These are phyloP conservation scores for Cactoblastis cactorum DNA, from an alignment of 2,888 invertebrate genomes.

Conservation along the genomic window DNA sequence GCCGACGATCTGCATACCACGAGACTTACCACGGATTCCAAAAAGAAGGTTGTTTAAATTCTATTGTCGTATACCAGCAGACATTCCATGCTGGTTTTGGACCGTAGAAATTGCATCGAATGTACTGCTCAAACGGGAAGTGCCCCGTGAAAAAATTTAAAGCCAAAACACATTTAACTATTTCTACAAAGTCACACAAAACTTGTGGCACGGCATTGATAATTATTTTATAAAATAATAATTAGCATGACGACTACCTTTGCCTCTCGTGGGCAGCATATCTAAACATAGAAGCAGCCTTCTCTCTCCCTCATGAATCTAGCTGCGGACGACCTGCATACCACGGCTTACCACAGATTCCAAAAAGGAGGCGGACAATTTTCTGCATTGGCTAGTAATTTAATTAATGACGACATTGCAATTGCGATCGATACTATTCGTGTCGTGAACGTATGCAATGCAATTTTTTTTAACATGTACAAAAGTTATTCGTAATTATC, in stretches of 20 bases:
- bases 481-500: too few species aligned
- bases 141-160: too few species aligned
- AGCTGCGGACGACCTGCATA: constrained; percentile 95
- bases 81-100: too few species aligned
- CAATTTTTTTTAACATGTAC: background rate
- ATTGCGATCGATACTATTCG: background rate
- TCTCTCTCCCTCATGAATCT: constrained; percentile 91
- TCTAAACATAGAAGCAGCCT: too few species aligned
- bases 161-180: too few species aligned
- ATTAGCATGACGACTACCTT: too few species aligned
- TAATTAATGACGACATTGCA: constrained; percentile 8
- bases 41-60: constrained; percentile 83
- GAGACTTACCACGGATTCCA: constrained; percentile 90
- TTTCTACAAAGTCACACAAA: too few species aligned
- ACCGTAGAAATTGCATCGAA: too few species aligned
- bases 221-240: too few species aligned
- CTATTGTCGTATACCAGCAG: background rate
- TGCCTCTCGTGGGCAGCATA: too few species aligned
- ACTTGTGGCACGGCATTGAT: too few species aligned
- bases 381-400: constrained; percentile 20
- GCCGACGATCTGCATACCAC: constrained; percentile 95
- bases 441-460: constrained; percentile 2
- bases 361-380: constrained; percentile 84
- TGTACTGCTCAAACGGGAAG: too few species aligned
- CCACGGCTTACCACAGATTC: constrained; percentile 91